Evolutionary conservation across 2,113 vertebrate genomes (phyloP), one percentile per base, ranked within the genome.

Genomic region (Pachycephala philippinensis): DNA sequence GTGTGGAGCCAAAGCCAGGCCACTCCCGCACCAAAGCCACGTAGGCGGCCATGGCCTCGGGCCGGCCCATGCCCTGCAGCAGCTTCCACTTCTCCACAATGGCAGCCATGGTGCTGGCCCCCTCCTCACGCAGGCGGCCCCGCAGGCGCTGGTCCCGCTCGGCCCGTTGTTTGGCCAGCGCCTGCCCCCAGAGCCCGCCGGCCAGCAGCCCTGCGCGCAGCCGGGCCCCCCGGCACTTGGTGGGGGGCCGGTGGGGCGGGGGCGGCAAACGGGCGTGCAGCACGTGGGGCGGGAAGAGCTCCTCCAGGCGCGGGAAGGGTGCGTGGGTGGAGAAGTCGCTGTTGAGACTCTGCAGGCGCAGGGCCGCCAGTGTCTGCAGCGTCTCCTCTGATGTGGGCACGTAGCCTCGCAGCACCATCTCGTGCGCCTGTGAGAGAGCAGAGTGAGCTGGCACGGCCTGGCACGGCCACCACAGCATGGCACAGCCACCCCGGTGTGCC

Each of bases 1-100:
- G 98, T 4, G 99, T 99, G 97, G 99, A 99, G 93, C 99, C 99
- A 30, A 99, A 99, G 68, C 98, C 99, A 0, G 99, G 98, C 99
- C 99, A 99, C 97, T 99, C 98, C 69, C 98, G 98, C 60, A 98
- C 98, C 87, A 99, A 98, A 19, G 98, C 97, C 97, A 99, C 97
- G 90, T 99, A 99, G 90, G 99, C 98, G 2, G 99, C 98, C 98
- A 99, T 99, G 96, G 99, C 99, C 96, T 99, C 99, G 26, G 98
- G 97, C 85, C 98, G 97, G 96, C 98, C 98, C 98, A 99, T 99
- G 84, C 98, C 99, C 14, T 98, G 97, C 88, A 99, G 98, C 87
- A 97, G 98, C 97, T 99, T 99, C 99, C 99, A 99, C 70, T 98
- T 98, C 96, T 99, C 98, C 97, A 99, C 96, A n/a, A 99, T 98